These are phyloP conservation scores for Apteryx owenii DNA, from an alignment of 2,113 vertebrate species.

Conservation along the genomic window DNA sequence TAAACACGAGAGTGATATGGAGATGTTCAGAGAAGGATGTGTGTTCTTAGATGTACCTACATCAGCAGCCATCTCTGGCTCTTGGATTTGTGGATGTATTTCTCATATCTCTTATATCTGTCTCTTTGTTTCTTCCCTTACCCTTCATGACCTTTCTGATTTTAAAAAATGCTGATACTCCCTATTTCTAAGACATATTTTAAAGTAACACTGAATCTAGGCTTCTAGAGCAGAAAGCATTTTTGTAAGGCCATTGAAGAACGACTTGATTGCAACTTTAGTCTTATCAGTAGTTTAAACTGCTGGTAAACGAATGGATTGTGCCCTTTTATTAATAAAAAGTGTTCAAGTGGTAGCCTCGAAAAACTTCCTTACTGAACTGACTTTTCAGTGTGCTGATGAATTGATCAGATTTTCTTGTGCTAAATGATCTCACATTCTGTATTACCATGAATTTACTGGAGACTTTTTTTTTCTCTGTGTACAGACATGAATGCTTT, in stretches of 20 bases:
- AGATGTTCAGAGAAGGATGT: neutral
- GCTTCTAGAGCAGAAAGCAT: neutral
- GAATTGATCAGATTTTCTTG: neutral
- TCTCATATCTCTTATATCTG: neutral
- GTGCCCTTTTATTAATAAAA: neutral
- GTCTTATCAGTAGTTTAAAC: neutral
- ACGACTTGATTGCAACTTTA: neutral
- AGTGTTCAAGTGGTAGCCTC: neutral
- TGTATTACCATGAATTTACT: neutral
- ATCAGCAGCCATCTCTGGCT: neutral
- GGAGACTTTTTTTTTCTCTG: neutral
- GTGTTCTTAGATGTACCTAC: neutral
- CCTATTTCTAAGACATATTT: neutral
- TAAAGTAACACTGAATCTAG: neutral
- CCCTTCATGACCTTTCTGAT: neutral
- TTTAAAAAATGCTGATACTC: neutral
- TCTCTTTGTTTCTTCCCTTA: neutral
- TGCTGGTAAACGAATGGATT: neutral
- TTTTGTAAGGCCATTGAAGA: neutral
- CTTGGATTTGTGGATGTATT: neutral
- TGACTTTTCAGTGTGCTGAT: neutral
- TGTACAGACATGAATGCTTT: neutral
- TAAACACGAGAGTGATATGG: neutral
- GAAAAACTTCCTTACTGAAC: neutral
- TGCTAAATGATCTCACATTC: neutral